A percentile compares a stretch with the other conserved stretches of the same genome.
These are phyloP conservation scores for Smittia aterrima DNA, from an alignment of 2,888 invertebrate species.

Conservation along the genomic window DNA sequence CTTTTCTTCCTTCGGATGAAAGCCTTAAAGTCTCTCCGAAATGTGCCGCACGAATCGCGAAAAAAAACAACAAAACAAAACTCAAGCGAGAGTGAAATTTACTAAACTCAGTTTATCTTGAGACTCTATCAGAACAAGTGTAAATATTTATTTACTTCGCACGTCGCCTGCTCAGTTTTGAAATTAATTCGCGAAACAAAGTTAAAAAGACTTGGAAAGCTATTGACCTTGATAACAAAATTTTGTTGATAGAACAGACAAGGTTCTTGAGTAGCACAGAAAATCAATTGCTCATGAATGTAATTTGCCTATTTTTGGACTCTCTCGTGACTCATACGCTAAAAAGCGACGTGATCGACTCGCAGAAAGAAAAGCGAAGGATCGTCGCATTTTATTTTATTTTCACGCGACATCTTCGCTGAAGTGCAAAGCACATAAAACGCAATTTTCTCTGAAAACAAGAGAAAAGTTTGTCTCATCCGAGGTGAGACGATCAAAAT, in stretches of 20 bases:
- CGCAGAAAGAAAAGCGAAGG: background rate
- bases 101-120: background rate
- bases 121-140: constrained; percentile 3
- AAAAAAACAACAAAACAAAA: background rate
- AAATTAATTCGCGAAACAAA: too few relatives aligned
- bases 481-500: background rate
- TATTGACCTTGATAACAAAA: background rate
- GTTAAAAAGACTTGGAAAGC: too few relatives aligned
- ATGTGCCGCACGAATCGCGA: too few relatives aligned
- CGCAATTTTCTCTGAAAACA: background rate
- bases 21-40: too few relatives aligned
- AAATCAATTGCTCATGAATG: constrained; percentile 19
- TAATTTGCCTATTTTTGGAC: background rate
- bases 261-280: background rate
- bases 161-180: background rate
- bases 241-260: background rate
- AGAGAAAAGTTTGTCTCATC: background rate
- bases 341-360: background rate
- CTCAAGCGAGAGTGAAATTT: constrained; percentile 1
- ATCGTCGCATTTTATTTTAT: background rate
- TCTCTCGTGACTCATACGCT: constrained; percentile 25
- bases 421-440: constrained; percentile 12
- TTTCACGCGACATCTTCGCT: background rate
- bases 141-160: background rate
- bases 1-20: too few relatives aligned